Base-by-base conservation (phyloP, 2,888 invertebrate genomes). In the Ormyrus pomaceus region DNA sequence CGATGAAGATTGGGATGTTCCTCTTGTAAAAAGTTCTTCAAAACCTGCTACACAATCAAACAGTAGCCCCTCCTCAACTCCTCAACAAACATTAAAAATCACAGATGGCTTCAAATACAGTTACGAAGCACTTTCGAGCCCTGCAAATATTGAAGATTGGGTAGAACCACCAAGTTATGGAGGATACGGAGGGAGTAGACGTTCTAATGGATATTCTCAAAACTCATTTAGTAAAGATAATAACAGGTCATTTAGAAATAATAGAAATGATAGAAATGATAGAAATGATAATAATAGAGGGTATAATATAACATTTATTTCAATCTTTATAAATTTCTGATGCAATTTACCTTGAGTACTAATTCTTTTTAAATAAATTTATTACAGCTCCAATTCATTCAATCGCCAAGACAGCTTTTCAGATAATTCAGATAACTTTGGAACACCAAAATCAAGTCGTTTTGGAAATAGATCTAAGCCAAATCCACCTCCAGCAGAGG, bases 121-220 rank as follows among this genome's bases (percentile, higher is more conserved):
- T 61, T 82, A 82, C 51, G 82, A 82, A 71, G 82, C 82, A 34
- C 56, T 61, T 9, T 69, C 80, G 51, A 82, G 82, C 56, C 82
- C 82, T 34, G 82, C 82, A 10, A 82, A 82, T 73, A 79, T 82
- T 70, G 82, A 82, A 2, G 82, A 82, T 56, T 82, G 82, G 82
- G 53, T 77, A 1, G 82, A 82, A 51, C 65, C 73, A 7, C 65
- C 81, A 34, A 73, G 81, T 3, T 82, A 72, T 70, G 78, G 74
- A 53, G 58, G 64, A 6, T 58, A 5, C 19, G 62, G 58, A 61
- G 59, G 53, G 19, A 50, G 59, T 0, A 80, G 71, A 34, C 77
- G 58, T 6, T 48, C 58, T 45, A 76, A 72, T 80, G 82, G 78
- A 64, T 80, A 45, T 59, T 53, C 65, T 5, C 64, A 78, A 59